phyloP scores from a whole-genome alignment of 1,140 invertebrate species.

The Gonatopus flavifemur region DNA sequence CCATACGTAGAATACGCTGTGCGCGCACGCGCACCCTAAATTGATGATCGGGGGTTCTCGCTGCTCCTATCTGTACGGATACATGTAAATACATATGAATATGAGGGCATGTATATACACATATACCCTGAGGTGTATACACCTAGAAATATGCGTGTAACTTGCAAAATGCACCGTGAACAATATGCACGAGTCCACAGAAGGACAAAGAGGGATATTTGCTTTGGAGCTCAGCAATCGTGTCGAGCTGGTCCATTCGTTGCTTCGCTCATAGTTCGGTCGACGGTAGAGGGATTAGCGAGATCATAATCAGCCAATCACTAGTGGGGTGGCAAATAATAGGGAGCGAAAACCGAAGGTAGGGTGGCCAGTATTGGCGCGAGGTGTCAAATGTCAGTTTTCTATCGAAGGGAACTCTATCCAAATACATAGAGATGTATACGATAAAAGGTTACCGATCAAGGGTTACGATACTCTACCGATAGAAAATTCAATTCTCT shows the following conservation, averaged over 20 bases:
- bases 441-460: no score
- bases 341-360: no score
- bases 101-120: no score
- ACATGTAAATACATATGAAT: no score
- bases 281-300: constrained; percentile 37
- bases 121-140: no score
- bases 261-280: constrained; percentile 22
- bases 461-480: no score
- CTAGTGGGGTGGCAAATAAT: constrained; percentile 22
- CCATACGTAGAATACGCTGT: constrained; percentile 3
- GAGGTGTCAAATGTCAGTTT: constrained; percentile 54
- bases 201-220: constrained; percentile 27
- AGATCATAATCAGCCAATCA: constrained; percentile 54
- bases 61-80: no score
- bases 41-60: constrained; percentile 32
- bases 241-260: constrained; percentile 38
- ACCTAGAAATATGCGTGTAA: constrained; percentile 2
- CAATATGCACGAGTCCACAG: not conserved
- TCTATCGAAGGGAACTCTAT: constrained; percentile 19
- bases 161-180: constrained; percentile 6
- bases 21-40: constrained; percentile 17
- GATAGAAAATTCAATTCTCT: no score
- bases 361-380: no score
- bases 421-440: no score
- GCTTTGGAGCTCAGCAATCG: constrained; percentile 42